Base-by-base conservation (phyloP, 2,113 vertebrate species). In the Ranitomeya variabilis region DNA sequence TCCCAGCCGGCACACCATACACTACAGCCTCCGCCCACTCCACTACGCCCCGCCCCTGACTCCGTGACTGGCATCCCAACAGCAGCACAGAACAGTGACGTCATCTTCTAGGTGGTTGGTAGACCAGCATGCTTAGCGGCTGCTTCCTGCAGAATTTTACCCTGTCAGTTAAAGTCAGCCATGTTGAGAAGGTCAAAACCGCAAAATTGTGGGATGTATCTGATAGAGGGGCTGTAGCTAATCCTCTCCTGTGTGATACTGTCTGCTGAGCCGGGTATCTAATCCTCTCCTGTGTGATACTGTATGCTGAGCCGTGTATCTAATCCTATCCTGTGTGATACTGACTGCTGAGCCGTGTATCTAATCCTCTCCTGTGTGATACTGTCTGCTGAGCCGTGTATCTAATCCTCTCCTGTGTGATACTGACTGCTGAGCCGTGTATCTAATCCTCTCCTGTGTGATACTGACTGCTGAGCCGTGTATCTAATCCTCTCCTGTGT, bases 31-130 rank as follows among this genome's bases (percentile, higher is more conserved):
- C 81, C 81, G 2, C 83, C 83, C 67, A 31, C 19, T 57, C 52
- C 66, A 37, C 45, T 55, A 73, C n/a, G 52, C 83, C 67, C 66
- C 67, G 66, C 83, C 83, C 67, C 52, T 12, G 12, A 15, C 14
- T 51, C 67, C 83, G 83, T 85, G 66, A 85, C 83, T 55, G 66
- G 83, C 83, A 85, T 26, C 67, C 31, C 66, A 73, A 57, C 83
- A 15, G 66, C 52, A 23, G 62, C 37, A 6, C 21, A 6, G 23
- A 21, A 67, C 23, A 10, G 37, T 67, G 62, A 83, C 57, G 81
- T 67, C 62, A 83, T 62, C 19, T 14, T 66, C 18, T 21, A 13
- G 81, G 62, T 13, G 60, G 80, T 11, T 26, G 80, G 1, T 19
- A 54, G 37, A 83, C 81, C 81, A 13, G 21, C 18, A 67, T 21